Percentiles rank a stretch among this genome's conserved stretches.
Conservation (phyloP, 2,113 vertebrate species). For the Corvus hawaiiensis region DNA sequence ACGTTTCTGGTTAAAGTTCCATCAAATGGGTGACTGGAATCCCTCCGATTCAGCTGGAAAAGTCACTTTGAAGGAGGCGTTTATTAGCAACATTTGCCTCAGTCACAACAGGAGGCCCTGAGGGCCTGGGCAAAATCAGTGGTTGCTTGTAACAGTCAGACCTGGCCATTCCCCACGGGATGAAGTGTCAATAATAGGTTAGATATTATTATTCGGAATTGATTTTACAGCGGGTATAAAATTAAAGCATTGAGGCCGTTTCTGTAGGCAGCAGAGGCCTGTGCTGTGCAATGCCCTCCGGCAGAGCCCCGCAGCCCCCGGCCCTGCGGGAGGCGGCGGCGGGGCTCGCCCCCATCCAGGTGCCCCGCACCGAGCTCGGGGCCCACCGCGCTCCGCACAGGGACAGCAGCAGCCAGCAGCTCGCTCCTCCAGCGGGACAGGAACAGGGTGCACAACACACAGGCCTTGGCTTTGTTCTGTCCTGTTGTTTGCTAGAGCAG, state of each 20-base stretch:
- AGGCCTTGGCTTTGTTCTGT: neutral
- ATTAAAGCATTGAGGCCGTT: neutral
- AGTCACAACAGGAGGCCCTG: slow-evolving; percentile 67
- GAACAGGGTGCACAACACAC: neutral
- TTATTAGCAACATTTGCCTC: slow-evolving; percentile 77
- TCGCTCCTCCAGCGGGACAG: neutral
- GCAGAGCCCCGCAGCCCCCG: neutral
- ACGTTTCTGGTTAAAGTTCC: slow-evolving; percentile 79
- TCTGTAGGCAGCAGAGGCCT: neutral
- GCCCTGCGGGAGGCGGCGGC: neutral
- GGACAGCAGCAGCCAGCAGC: neutral
- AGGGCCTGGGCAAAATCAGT: slow-evolving; percentile 68
- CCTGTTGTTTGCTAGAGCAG: neutral
- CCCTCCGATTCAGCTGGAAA: slow-evolving; percentile 59
- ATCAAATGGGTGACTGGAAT: slow-evolving; percentile 66
- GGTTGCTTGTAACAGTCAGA: slow-evolving; percentile 57
- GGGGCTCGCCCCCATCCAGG: neutral
- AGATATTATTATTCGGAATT: slow-evolving; percentile 10
- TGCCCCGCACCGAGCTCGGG: neutral
- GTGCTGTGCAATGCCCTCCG: neutral
- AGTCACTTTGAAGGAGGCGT: slow-evolving; percentile 72
- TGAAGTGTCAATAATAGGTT: slow-evolving; percentile 46
- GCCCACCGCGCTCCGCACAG: neutral
- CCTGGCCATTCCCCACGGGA: slow-evolving; percentile 7
- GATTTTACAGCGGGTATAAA: slow-evolving; percentile 41